Conservation (phyloP, 1,140 invertebrate genomes). For the Hermatobates lingyangjiaoensis region DNA sequence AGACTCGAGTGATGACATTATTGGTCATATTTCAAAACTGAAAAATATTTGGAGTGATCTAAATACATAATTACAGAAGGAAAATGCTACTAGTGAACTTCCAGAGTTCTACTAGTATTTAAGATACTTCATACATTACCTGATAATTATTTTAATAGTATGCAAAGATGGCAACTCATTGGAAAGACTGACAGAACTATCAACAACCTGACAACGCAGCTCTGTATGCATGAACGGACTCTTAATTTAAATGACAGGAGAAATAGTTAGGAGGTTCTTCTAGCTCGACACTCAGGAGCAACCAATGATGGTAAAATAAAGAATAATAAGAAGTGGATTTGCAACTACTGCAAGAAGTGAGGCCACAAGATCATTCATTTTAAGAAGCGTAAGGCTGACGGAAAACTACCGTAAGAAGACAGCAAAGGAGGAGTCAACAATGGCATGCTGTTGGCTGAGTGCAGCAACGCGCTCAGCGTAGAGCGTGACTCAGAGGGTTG, state of each 20-base stretch:
- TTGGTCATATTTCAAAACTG: background rate
- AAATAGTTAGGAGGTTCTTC: background rate
- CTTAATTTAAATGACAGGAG: background rate
- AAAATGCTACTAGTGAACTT: background rate
- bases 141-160: background rate
- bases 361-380: background rate
- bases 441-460: background rate
- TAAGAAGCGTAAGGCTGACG: background rate
- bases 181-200: background rate
- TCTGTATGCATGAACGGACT: background rate
- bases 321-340: background rate
- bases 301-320: background rate
- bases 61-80: background rate
- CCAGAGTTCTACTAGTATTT: background rate
- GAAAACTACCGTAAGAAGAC: background rate
- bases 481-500: slow-evolving; percentile 15
- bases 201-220: background rate
- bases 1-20: background rate
- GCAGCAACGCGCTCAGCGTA: background rate
- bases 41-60: background rate
- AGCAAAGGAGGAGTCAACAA: background rate
- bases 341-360: background rate
- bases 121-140: background rate
- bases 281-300: background rate
- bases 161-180: background rate